These are phyloP conservation scores for Microplitis manilae DNA, from an alignment of 2,888 invertebrate species.

Conservation along the genomic window DNA sequence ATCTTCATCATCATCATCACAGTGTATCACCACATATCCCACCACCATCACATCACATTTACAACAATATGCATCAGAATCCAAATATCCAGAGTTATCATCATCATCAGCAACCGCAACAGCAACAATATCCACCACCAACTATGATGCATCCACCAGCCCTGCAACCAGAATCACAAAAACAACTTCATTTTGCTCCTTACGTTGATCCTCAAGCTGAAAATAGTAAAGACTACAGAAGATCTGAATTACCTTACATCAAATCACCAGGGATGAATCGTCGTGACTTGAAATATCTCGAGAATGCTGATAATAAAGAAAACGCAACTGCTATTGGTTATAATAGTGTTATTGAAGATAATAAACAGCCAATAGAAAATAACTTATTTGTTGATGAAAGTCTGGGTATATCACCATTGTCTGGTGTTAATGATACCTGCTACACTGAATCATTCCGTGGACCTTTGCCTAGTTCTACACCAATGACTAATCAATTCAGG, in stretches of 20 bases:
- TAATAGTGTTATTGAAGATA: constrained; percentile 59
- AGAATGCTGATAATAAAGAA: constrained; percentile 68
- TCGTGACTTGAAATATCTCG: constrained; percentile 67
- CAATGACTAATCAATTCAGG: constrained; percentile 66
- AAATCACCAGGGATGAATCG: constrained; percentile 69
- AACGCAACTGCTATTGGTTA: constrained; percentile 63
- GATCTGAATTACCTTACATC: constrained; percentile 66
- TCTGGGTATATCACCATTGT: constrained; percentile 62
- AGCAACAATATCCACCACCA: constrained; percentile 68
- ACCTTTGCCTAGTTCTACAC: constrained; percentile 65
- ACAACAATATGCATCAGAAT: not conserved
- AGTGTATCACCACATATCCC: constrained; percentile 49
- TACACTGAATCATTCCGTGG: constrained; percentile 65
- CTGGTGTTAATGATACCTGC: constrained; percentile 64
- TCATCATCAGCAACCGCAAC: constrained; percentile 50
- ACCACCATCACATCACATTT: not conserved
- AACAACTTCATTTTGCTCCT: constrained; percentile 61
- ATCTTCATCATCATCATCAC: constrained; percentile 56
- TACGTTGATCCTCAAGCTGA: constrained; percentile 60
- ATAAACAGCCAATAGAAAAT: constrained; percentile 55
- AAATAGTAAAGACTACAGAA: constrained; percentile 62
- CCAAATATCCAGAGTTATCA: constrained; percentile 64
- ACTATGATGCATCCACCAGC: constrained; percentile 51
- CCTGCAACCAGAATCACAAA: constrained; percentile 57
- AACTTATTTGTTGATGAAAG: constrained; percentile 66